Evolutionary conservation across 2,113 vertebrate species (phyloP).

Genomic region (Sminthopsis crassicaudata): DNA sequence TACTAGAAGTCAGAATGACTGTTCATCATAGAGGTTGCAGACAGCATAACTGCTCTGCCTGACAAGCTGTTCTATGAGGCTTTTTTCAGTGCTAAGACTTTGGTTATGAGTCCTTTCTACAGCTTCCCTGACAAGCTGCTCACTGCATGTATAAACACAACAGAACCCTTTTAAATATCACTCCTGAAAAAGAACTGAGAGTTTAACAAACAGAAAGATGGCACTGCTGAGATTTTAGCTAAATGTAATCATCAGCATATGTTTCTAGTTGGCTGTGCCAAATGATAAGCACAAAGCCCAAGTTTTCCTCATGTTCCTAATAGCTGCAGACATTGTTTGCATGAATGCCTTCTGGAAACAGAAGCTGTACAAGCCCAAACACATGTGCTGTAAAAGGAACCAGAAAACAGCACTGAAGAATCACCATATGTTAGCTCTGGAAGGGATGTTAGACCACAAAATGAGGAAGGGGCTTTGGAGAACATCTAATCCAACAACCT

Average conservation of each 20-base stretch:
- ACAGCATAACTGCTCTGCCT: neutral
- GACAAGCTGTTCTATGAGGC: neutral
- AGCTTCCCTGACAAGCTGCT: slow-evolving; percentile 21
- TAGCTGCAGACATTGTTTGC: neutral
- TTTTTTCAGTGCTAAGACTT: neutral
- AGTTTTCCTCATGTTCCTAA: neutral
- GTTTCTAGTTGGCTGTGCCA: slow-evolving; percentile 37
- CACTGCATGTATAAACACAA: slow-evolving; percentile 48
- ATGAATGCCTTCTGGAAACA: neutral
- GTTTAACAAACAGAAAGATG: slow-evolving; percentile 24
- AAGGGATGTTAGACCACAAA: neutral
- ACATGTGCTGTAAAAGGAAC: neutral
- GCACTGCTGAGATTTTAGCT: neutral
- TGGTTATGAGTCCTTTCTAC: neutral
- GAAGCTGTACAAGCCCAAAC: neutral
- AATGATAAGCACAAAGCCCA: neutral
- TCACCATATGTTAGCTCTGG: neutral
- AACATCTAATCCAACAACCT: neutral
- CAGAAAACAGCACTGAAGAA: neutral
- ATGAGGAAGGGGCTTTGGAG: neutral
- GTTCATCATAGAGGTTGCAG: neutral
- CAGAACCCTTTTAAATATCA: slow-evolving; percentile 23
- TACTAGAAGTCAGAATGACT: neutral
- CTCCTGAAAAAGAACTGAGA: slow-evolving; percentile 14
- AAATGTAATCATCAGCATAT: slow-evolving; percentile 53